Percentiles rank a stretch among this genome's conserved stretches.
Conservation (phyloP, 2,113 vertebrate genomes). For the Hyperoodon ampullatus region DNA sequence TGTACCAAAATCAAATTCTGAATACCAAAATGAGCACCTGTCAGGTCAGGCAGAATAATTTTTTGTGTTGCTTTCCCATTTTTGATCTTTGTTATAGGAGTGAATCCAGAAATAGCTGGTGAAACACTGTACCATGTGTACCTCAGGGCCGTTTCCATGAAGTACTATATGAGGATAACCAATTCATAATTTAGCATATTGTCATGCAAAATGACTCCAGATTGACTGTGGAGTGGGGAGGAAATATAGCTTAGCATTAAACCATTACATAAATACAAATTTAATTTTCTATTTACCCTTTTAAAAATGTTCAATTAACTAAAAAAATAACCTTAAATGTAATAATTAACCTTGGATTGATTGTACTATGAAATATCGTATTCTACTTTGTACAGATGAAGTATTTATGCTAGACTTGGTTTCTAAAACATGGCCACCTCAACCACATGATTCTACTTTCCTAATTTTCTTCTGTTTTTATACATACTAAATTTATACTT, state of each 20-base stretch:
- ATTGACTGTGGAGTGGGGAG: background rate
- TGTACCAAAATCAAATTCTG: slow-evolving; percentile 36
- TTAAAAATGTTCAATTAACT: background rate
- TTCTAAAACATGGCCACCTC: background rate
- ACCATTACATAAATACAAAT: background rate
- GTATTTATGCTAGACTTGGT: background rate
- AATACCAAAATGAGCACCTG: slow-evolving; percentile 43
- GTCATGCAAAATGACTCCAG: slow-evolving; percentile 38
- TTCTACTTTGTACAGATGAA: background rate
- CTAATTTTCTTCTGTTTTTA: background rate
- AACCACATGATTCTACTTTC: background rate
- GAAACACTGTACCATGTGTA: slow-evolving; percentile 15
- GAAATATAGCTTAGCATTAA: background rate
- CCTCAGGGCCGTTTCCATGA: background rate
- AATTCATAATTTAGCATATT: background rate
- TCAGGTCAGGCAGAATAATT: background rate
- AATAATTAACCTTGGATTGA: background rate
- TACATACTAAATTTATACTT: background rate
- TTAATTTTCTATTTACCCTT: background rate
- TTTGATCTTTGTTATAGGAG: slow-evolving; percentile 8
- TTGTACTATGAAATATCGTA: background rate
- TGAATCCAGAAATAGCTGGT: slow-evolving; percentile 9
- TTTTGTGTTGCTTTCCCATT: background rate
- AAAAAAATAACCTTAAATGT: background rate
- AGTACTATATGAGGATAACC: background rate